Base-by-base conservation (phyloP, 2,113 vertebrate species). In the Myiagra hebetior region DNA sequence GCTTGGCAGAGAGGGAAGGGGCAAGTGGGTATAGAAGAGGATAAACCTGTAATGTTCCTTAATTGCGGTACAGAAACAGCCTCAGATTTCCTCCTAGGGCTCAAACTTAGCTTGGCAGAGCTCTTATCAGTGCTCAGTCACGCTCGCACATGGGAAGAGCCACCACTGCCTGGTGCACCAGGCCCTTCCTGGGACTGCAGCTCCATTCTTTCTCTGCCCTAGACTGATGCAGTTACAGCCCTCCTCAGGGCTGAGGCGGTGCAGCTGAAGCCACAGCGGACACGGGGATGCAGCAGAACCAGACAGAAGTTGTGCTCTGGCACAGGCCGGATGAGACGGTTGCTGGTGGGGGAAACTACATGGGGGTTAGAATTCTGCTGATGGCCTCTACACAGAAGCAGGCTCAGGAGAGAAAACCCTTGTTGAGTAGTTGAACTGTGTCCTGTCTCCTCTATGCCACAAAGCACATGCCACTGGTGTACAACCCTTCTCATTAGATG, bases 21-120 rank as follows among this genome's bases (percentile, higher is more conserved):
- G 33, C 4, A 0, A 75, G 56, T 49, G 65, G 72, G 47, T 41
- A 75, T 20, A 41, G n/a, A 94, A 81, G 88, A 84, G n/a, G 60
- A 89, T 52, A 72, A 96, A 93, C 73, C 73, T 68, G 83, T 72
- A 22, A 82, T 31, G 72, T 70, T 91, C 56, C 79, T 63, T 42
- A 62, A 1, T 0, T 74, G 79, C 0, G 0, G 87, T 27, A 24
- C 63, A 90, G 73, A 47, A 93, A 39, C 33, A 68, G 37, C 70
- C 75, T 92, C 64, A 46, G 47, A 67, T 94, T 89, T 92, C 69
- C 69, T 87, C 53, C 60, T 35, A 52, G 93, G 87, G 74, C 87
- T 87, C 74, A 55, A 74, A 72, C 41, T 59, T 65, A 69, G 23
- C 27, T 59, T 7, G 41, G 69, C 57, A 76, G 53, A 70, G 41